Conservation (phyloP, 1,140 invertebrate species). For the Sycophaga agraensis region DNA sequence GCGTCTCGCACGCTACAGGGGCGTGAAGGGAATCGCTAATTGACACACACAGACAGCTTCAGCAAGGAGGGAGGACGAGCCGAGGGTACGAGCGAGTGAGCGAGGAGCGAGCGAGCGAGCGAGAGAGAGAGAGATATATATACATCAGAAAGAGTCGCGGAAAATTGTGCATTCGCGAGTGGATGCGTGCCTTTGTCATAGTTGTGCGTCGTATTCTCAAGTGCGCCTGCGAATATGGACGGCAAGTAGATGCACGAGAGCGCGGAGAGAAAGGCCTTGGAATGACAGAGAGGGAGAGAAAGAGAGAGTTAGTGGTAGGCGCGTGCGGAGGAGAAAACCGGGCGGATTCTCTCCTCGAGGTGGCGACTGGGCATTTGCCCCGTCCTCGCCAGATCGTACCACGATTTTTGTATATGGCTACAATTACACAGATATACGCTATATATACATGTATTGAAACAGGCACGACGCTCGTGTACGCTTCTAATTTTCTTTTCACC, state of each 20-base stretch:
- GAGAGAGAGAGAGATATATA: conserved; percentile 20
- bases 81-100: too few species aligned
- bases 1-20: conserved; percentile 15
- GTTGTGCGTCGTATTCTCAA: too few species aligned
- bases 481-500: too few species aligned
- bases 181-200: too few species aligned
- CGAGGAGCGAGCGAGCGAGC: conserved; percentile 24
- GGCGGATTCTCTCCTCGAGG: conserved; percentile 12
- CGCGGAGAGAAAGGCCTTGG: conserved; percentile 6
- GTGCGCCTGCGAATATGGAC: too few species aligned
- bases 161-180: too few species aligned
- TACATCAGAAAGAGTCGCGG: too few species aligned
- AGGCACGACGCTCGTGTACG: too few species aligned
- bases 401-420: neutral
- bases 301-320: conserved; percentile 22
- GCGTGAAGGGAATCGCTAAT: neutral
- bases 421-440: neutral
- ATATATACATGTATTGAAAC: neutral
- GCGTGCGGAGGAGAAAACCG: conserved; percentile 26
- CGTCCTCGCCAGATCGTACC: too few species aligned
- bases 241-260: neutral
- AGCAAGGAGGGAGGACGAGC: too few species aligned
- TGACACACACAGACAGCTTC: too few species aligned
- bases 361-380: conserved; percentile 3
- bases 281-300: conserved; percentile 14